Conservation (phyloP, 1,140 invertebrate species). For the Cephus cinctus region DNA sequence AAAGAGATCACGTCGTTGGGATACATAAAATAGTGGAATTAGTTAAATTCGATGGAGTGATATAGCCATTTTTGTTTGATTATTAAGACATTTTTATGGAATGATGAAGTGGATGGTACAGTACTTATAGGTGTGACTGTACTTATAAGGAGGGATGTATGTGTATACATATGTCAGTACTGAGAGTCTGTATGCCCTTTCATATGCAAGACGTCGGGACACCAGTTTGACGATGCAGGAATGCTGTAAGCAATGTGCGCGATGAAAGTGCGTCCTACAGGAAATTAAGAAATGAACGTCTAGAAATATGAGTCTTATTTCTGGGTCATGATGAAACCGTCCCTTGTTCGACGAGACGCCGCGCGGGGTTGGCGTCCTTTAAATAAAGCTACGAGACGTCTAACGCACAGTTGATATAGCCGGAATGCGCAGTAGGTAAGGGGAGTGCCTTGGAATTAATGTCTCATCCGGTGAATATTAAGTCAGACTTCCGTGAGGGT, state of each 20-base stretch:
- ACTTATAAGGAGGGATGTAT: no score
- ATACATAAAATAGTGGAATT: no score
- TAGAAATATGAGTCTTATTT: background rate
- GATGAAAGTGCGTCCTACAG: background rate
- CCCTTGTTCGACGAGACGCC: no score
- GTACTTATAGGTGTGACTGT: no score
- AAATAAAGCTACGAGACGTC: background rate
- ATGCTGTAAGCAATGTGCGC: background rate
- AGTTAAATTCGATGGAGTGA: no score
- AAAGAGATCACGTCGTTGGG: no score
- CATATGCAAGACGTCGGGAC: background rate
- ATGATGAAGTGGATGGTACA: no score
- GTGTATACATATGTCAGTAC: background rate
- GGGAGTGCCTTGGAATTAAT: background rate
- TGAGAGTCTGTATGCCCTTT: background rate
- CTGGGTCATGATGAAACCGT: background rate
- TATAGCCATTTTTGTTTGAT: no score
- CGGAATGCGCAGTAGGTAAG: background rate
- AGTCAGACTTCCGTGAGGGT: no score
- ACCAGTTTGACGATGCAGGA: no score
- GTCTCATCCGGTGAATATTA: background rate
- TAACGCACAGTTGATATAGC: background rate
- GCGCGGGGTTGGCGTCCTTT: background rate
- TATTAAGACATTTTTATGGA: no score
- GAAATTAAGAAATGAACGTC: background rate